Evolutionary conservation across 64 coral and sea anemone genomes (phyloP).

Genomic region (Dendronephthya gigantea): DNA sequence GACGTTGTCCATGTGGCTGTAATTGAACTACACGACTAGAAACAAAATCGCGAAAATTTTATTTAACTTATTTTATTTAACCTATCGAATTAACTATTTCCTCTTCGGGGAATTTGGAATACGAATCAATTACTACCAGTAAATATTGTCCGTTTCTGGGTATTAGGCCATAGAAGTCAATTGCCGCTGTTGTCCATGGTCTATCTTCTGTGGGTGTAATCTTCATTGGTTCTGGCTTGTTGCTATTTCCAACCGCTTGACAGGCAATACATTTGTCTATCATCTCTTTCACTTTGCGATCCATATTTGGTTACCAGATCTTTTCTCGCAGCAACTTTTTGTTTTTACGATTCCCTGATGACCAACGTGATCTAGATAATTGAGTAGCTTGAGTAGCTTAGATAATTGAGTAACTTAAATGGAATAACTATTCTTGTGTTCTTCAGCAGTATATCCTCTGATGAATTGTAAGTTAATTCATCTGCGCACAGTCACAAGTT

Average conservation of each 20-base stretch:
- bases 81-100: background rate
- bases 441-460: background rate
- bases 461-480: background rate
- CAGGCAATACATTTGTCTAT: background rate
- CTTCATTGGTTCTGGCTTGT: background rate
- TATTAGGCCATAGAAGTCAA: background rate
- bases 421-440: background rate
- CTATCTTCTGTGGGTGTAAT: background rate
- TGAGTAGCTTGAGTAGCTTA: background rate
- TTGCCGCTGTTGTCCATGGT: background rate
- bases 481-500: slow-evolving; percentile 7
- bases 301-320: background rate
- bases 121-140: background rate
- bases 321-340: background rate
- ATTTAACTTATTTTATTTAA: background rate
- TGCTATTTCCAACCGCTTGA: background rate
- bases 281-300: background rate
- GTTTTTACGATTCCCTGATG: background rate
- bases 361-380: background rate
- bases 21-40: too few relatives aligned
- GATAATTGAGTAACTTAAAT: background rate
- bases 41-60: background rate
- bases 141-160: background rate
- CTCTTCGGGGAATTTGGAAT: background rate
- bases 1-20: too few relatives aligned